Conservation (phyloP, 2,888 invertebrate species). For the Oscheius sp. region DNA sequence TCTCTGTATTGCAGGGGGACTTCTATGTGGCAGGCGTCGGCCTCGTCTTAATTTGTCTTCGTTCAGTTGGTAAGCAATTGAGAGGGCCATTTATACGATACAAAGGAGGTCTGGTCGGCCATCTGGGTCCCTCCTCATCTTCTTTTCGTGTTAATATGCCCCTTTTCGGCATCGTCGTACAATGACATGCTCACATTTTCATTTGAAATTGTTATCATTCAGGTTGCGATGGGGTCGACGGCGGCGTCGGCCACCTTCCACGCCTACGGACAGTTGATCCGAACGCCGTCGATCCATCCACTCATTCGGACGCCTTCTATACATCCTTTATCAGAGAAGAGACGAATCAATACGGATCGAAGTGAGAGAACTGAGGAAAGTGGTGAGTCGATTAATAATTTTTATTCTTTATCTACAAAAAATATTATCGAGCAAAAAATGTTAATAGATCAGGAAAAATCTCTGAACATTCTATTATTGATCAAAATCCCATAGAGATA, state of each 20-base stretch:
- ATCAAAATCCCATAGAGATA: too few relatives aligned
- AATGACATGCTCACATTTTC: too few relatives aligned
- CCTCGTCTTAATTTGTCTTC: constrained; percentile 31
- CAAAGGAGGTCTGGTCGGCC: constrained; percentile 15
- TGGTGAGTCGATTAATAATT: background rate
- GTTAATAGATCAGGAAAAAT: background rate
- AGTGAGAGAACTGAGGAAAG: constrained; percentile 18
- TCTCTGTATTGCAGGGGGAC: background rate
- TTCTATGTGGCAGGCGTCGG: constrained; percentile 28
- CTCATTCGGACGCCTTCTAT: constrained; percentile 41
- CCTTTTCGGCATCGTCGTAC: background rate
- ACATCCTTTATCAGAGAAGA: constrained; percentile 19
- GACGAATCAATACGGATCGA: constrained; percentile 11
- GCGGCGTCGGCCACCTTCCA: constrained; percentile 59
- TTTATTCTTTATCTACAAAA: too few relatives aligned
- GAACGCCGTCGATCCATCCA: constrained; percentile 61
- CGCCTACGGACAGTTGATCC: constrained; percentile 61
- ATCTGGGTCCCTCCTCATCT: background rate
- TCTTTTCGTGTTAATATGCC: background rate
- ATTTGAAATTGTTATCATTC: background rate
- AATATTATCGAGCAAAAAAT: too few relatives aligned
- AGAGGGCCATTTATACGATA: constrained; percentile 20
- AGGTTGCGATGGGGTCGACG: constrained; percentile 53
- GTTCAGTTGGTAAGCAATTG: constrained; percentile 30
- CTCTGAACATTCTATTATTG: too few relatives aligned